Evolutionary conservation across 2,797 vertebrate genomes (phyloP).

Genomic region (Hippocampus kuda): DNA sequence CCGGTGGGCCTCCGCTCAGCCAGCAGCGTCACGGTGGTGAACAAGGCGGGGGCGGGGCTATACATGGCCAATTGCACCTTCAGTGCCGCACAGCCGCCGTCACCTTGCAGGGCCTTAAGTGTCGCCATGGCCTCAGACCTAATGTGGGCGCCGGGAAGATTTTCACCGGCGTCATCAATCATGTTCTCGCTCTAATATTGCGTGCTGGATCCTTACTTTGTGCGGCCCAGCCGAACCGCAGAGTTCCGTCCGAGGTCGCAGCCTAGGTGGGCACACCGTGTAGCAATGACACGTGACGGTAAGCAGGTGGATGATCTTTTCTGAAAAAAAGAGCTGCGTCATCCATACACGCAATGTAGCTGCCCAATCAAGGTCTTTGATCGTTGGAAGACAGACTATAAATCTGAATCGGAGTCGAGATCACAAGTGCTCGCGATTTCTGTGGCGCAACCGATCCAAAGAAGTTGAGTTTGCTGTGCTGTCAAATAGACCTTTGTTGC

Average conservation of each 20-base stretch:
- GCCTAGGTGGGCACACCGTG: slow-evolving; percentile 17
- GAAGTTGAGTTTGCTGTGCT: neutral
- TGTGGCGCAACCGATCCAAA: neutral
- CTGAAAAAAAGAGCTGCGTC: slow-evolving; percentile 16
- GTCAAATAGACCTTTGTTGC: slow-evolving; percentile 42
- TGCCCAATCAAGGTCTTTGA: slow-evolving; percentile 58
- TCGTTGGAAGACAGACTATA: slow-evolving; percentile 39
- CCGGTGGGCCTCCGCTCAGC: slow-evolving; percentile 32
- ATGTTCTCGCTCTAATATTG: neutral
- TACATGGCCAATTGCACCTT: slow-evolving; percentile 65
- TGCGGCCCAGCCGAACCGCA: slow-evolving; percentile 52
- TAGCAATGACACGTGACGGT: neutral
- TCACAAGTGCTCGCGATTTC: neutral
- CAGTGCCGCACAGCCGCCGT: slow-evolving; percentile 44
- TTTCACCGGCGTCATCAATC: neutral
- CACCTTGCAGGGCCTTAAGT: slow-evolving; percentile 44
- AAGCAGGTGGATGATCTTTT: neutral
- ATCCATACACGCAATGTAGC: slow-evolving; percentile 54
- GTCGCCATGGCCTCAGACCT: slow-evolving; percentile 47
- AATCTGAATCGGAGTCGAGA: neutral
- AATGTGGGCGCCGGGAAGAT: slow-evolving; percentile 1
- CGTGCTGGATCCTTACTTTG: slow-evolving; percentile 51
- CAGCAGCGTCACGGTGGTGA: slow-evolving; percentile 60
- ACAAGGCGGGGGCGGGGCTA: slow-evolving; percentile 58
- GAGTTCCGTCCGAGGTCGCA: slow-evolving; percentile 27